phyloP scores from a whole-genome alignment of 2,797 vertebrate species.

The Merluccius polli region DNA sequence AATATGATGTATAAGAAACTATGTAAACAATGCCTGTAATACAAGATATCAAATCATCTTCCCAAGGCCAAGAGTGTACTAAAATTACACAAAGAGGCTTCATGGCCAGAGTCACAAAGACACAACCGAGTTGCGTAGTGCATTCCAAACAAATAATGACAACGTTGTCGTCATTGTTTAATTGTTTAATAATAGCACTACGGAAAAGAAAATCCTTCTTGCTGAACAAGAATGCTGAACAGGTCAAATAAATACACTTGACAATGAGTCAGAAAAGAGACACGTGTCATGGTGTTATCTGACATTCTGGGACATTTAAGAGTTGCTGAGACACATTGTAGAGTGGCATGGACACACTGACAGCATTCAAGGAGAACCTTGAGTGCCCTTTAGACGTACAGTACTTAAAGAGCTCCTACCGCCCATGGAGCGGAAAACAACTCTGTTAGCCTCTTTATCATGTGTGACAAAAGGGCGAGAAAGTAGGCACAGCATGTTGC shows the following conservation, averaged over 20 bases:
- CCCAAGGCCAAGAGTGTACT: constrained; percentile 25
- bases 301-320: neutral
- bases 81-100: constrained; percentile 40
- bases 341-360: neutral
- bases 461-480: neutral
- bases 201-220: neutral
- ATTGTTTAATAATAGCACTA: neutral
- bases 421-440: neutral
- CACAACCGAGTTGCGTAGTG: neutral
- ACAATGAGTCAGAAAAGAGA: constrained; percentile 13
- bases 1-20: constrained; percentile 45
- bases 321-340: constrained; percentile 4
- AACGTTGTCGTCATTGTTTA: no score
- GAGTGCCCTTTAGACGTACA: neutral
- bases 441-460: neutral
- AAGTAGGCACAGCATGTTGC: neutral
- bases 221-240: neutral
- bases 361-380: neutral
- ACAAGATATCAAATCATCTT: constrained; percentile 37
- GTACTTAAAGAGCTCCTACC: neutral
- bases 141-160: neutral
- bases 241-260: neutral
- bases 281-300: constrained; percentile 7
- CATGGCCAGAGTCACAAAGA: constrained; percentile 27
- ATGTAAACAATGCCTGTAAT: constrained; percentile 46